Evolutionary conservation across 1,140 invertebrate genomes (phyloP).

Genomic region (Rhagoletis pomonella): DNA sequence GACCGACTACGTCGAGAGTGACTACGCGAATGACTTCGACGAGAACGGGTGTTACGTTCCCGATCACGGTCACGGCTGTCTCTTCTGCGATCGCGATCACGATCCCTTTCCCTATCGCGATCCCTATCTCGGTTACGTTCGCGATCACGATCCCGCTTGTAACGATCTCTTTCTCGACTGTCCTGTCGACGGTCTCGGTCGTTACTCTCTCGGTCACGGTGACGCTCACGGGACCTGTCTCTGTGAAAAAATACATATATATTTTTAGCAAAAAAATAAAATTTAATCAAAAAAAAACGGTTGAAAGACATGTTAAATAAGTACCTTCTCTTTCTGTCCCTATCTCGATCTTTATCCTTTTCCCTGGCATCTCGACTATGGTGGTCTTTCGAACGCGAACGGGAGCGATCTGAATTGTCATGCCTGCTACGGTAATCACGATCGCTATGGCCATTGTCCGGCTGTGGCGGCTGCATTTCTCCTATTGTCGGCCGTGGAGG

Average conservation of each 20-base stretch:
- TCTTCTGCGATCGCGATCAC: conserved; percentile 58
- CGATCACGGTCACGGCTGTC: conserved; percentile 58
- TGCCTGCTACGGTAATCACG: conserved; percentile 17
- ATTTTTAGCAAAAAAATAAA: neutral
- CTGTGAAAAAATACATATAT: conserved; percentile 43
- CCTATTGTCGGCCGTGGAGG: conserved; percentile 59
- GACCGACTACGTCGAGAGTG: conserved; percentile 65
- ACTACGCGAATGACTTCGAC: conserved; percentile 75
- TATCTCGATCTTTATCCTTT: conserved; percentile 57
- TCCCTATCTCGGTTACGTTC: conserved; percentile 68
- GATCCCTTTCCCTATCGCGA: conserved; percentile 70
- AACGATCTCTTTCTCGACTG: conserved; percentile 63
- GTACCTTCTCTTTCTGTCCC: conserved; percentile 54
- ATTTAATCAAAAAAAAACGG: too few species aligned
- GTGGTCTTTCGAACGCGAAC: conserved; percentile 59
- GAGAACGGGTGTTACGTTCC: conserved; percentile 69
- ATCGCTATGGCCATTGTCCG: conserved; percentile 11
- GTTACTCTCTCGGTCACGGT: conserved; percentile 55
- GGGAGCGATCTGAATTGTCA: conserved; percentile 61
- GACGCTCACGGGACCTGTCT: conserved; percentile 62
- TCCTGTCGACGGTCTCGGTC: conserved; percentile 49
- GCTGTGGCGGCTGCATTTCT: conserved; percentile 38
- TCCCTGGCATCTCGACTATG: conserved; percentile 40
- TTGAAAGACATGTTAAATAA: too few species aligned
- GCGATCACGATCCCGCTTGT: conserved; percentile 69